phyloP scores from a whole-genome alignment of 2,797 vertebrate species.

The Fringilla coelebs region DNA sequence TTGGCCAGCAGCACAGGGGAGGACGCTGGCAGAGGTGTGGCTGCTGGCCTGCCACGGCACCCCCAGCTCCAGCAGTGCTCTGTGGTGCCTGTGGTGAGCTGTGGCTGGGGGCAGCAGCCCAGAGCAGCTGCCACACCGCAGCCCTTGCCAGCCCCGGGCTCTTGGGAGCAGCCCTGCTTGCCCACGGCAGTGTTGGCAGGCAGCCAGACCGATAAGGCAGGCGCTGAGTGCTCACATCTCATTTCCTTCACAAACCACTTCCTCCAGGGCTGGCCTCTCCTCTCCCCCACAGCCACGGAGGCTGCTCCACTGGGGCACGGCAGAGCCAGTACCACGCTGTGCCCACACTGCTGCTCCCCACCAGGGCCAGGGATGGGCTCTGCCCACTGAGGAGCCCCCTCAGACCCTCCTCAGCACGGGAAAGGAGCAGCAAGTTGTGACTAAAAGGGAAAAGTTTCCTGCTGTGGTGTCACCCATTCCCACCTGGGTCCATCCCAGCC shows the following conservation, averaged over 20 bases:
- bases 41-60: background rate
- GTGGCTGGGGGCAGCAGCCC: background rate
- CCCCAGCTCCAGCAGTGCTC: background rate
- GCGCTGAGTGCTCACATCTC: background rate
- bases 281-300: background rate
- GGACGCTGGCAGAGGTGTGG: background rate
- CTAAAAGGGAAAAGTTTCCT: background rate
- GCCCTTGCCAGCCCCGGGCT: background rate
- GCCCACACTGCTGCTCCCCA: fast-evolving
- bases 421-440: background rate
- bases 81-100: background rate
- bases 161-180: background rate
- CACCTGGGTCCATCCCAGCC: background rate
- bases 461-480: background rate
- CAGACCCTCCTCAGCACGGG: no score
- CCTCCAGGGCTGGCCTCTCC: background rate
- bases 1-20: background rate
- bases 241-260: background rate
- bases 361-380: background rate
- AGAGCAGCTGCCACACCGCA: background rate
- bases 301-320: background rate
- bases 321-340: fast-evolving
- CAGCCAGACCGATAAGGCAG: background rate
- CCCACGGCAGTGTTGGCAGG: background rate
- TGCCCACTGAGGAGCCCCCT: background rate